Base-by-base conservation (phyloP, 2,113 vertebrate genomes). In the Lamprologus speciosus region DNA sequence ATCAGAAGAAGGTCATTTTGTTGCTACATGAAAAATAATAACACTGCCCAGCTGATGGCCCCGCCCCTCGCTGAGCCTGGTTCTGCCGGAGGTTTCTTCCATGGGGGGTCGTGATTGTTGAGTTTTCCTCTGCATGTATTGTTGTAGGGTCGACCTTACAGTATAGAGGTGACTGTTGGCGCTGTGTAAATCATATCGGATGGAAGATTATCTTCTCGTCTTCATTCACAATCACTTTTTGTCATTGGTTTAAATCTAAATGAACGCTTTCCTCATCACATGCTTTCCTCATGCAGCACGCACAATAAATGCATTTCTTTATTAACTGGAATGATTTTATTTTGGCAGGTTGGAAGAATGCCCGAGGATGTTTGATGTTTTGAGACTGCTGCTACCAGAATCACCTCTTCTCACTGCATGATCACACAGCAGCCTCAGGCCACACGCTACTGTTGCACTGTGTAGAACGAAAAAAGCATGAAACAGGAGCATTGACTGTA, bases 281-380 rank as follows among this genome's bases (percentile, higher is more conserved):
- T 26, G 65, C 65, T 45, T 45, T 73, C 13, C 68, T 17, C 13
- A 7, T 9, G 40, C 40, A 73, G 33, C 33, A 26, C 3, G 3
- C 12, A 17, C 21, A 73, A 7, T 45, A 5, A 28, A 17, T 1
- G 0, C 21, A 26, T 45, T 5, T 1, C 68, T 73, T 5, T 5
- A 28, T 26, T 45, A 26, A 73, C 14, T 11, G 21, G 5, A 45
- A 28, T 11, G 68, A 16, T 73, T 45, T 73, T 17, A 0, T 73
- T 5, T 45, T 11, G 68, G 68, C 14, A 75, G 70, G 70, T 19
- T 75, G 70, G 70, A 75, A 28, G 70, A 31, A 28, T 31, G 70
- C 9, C 42, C 3, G 70, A 75, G 42, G 70, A 75, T 8, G 70
- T 75, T 50, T 75, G 70, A 75, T 75, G 70, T 19, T 75, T 75